Percentiles rank a stretch among this genome's conserved stretches.
These are phyloP conservation scores for Andrena trimmerana DNA, from an alignment of 2,888 invertebrate genomes.

Conservation along the genomic window DNA sequence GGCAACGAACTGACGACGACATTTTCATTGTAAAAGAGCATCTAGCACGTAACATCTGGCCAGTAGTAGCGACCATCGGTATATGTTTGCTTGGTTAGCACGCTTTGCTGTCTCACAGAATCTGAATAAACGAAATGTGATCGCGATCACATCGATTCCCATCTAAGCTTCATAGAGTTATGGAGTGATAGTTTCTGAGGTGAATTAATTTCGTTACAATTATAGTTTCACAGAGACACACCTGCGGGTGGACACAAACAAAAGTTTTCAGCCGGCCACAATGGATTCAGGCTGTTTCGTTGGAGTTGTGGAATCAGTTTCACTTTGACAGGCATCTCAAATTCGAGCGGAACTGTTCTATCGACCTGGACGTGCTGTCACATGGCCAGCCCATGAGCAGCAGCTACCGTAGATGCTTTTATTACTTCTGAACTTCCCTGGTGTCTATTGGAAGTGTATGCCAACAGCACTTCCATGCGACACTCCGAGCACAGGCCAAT, in stretches of 20 bases:
- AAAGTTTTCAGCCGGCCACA: constrained; percentile 71
- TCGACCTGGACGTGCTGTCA: constrained; percentile 62
- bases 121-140: constrained; percentile 32
- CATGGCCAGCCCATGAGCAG: constrained; percentile 43
- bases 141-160: no score
- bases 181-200: background rate
- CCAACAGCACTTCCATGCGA: constrained; percentile 47
- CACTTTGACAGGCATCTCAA: constrained; percentile 22
- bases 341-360: background rate
- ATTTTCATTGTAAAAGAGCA: constrained; percentile 62
- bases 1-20: constrained; percentile 23
- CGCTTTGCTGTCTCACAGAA: constrained; percentile 42
- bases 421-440: constrained; percentile 7
- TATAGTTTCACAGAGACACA: constrained; percentile 4
- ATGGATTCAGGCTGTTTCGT: background rate
- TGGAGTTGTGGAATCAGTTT: constrained; percentile 52
- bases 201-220: background rate
- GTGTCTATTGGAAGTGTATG: constrained; percentile 3
- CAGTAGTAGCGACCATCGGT: constrained; percentile 23
- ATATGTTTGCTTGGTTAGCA: constrained; percentile 45
- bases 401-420: background rate
- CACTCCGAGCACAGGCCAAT: constrained; percentile 72
- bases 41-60: constrained; percentile 72
- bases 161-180: background rate
- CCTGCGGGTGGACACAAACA: constrained; percentile 50